Base-by-base conservation (phyloP, 2,888 invertebrate genomes). In the Glomeris marginata region DNA sequence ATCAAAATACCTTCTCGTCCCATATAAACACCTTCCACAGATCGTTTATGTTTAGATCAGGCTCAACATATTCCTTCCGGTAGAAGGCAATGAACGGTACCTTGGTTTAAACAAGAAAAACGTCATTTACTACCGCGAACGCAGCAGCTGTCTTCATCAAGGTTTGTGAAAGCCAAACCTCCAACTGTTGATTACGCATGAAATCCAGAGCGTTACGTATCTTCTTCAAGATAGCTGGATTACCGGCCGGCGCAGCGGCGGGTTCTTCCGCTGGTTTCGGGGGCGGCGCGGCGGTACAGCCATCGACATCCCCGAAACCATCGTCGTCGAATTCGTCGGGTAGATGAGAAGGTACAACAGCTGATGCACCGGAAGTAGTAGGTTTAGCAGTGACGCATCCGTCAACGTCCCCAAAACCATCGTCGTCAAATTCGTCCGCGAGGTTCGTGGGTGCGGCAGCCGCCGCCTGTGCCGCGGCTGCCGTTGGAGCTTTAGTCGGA, bases 51-150 rank as follows among this genome's bases (percentile, higher is more conserved):
- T 81, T 86, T 20, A 98, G 70, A 62, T 95, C 94, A 0, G 92
- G 91, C 61, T 87, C 83, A 0, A 97, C 90, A 60, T 92, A 92
- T 66, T 99, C 98, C 67, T 98, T 98, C 22, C 97, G 77, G 65
- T 98, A 99, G 69, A 94, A 95, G 0, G 92, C 91, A 60, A 98
- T 98, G 67, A 98, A 98, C 0, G 98, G 97, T 40, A 97, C 94
- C 66, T 68, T 54, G 11, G 60, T 35, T 49, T 10, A 21, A 34
- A 43, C 38, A 43, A 35, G 15, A 41, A n/a, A 47, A 11, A 15
- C 6, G 21, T 18, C 21, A 42, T 16, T 18, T 38, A 38, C 38
- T n/a, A 47, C 47, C 16, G 16, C 2, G 21, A 34, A 2, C n/a
- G n/a, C 15, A 16, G 42, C 2, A 18, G n/a, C 6, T 15, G 6